Evolutionary conservation across 2,797 vertebrate genomes (phyloP).

Genomic region (Buceros bicornis): DNA sequence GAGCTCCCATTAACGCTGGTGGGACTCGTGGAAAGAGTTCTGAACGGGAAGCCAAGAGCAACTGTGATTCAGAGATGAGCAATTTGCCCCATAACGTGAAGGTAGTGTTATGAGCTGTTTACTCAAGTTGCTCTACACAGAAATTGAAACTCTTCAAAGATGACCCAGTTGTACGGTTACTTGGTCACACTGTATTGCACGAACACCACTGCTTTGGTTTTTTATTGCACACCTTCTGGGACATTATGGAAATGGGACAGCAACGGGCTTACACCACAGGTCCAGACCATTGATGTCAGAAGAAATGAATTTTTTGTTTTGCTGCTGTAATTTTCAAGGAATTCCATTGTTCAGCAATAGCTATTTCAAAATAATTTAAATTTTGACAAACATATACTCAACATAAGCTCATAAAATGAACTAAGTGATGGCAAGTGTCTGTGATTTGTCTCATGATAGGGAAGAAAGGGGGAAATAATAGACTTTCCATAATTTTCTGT

Average conservation of each 20-base stretch:
- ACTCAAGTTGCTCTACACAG: neutral
- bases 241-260: neutral
- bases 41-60: neutral
- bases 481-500: neutral
- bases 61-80: slow-evolving; percentile 61
- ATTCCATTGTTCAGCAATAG: neutral
- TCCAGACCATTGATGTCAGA: neutral
- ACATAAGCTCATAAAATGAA: neutral
- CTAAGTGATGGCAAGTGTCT: rapidly evolving
- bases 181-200: neutral
- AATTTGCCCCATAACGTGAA: slow-evolving; percentile 62
- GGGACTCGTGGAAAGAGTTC: neutral
- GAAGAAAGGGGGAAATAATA: neutral
- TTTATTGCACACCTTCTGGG: neutral
- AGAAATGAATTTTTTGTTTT: neutral
- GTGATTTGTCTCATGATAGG: neutral
- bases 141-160: slow-evolving; percentile 14
- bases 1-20: slow-evolving; percentile 31
- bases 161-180: neutral
- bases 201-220: neutral
- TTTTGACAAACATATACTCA: neutral
- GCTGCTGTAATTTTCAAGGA: neutral
- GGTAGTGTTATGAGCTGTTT: slow-evolving; percentile 11
- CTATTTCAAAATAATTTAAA: neutral
- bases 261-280: neutral